Conservation (phyloP, 2,113 vertebrate species). For the Rhinolophus ferrumequinum region DNA sequence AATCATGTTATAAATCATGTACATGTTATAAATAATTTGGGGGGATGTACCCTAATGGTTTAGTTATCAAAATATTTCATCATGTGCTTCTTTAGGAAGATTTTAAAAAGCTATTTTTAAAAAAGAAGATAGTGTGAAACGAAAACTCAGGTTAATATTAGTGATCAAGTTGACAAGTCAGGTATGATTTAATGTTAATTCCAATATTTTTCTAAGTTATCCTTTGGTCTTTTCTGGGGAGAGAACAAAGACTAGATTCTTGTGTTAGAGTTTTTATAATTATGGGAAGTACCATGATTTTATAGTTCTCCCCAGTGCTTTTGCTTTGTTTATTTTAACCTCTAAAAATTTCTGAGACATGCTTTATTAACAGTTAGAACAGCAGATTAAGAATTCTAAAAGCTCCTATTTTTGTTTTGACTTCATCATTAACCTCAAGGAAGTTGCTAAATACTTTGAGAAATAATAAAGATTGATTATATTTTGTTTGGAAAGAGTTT, state of each 20-base stretch:
- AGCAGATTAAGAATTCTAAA: constrained; percentile 1
- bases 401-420: background rate
- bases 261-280: background rate
- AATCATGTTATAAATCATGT: background rate
- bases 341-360: background rate
- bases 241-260: constrained; percentile 24
- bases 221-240: background rate
- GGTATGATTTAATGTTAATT: constrained; percentile 13
- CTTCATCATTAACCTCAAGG: constrained; percentile 49
- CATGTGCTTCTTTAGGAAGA: background rate
- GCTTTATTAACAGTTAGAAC: background rate
- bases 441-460: constrained; percentile 37
- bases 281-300: constrained; percentile 16
- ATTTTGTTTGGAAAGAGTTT: constrained; percentile 22
- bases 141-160: background rate
- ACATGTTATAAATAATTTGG: background rate
- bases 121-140: background rate
- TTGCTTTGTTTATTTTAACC: constrained; percentile 6
- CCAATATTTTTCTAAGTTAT: constrained; percentile 2
- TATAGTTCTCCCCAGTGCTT: background rate
- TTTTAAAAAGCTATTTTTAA: background rate
- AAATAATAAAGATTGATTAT: constrained; percentile 28
- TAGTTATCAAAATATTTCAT: background rate
- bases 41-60: background rate
- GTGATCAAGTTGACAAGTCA: background rate